Conservation (phyloP, 2,113 vertebrate genomes). For the Sitta europaea region DNA sequence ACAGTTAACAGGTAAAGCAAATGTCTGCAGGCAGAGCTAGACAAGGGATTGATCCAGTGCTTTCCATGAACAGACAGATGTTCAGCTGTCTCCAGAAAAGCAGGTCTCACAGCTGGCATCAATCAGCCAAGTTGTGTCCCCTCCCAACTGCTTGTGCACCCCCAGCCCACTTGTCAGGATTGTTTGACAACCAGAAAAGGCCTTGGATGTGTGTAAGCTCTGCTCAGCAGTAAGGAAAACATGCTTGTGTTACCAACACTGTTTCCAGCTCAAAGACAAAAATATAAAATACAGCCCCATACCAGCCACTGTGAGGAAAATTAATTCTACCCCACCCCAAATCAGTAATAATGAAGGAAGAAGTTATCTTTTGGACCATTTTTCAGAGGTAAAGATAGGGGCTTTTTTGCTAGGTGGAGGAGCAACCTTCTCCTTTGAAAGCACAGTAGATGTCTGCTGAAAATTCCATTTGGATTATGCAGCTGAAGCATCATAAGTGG, state of each 20-base stretch:
- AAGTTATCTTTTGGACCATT: background rate
- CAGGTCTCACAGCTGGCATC: background rate
- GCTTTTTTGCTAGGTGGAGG: background rate
- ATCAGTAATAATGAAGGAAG: background rate
- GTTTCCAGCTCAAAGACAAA: background rate
- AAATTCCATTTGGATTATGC: background rate
- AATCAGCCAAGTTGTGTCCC: background rate
- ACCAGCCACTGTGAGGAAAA: background rate
- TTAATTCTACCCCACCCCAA: background rate
- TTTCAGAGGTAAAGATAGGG: background rate
- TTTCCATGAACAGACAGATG: background rate
- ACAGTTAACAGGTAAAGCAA: background rate
- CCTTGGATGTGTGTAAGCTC: background rate
- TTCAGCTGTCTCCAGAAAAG: background rate
- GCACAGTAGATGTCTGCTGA: background rate
- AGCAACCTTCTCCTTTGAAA: background rate
- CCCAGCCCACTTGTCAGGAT: background rate
- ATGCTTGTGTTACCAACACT: background rate
- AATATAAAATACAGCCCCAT: background rate
- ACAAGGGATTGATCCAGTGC: background rate
- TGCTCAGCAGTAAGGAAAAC: background rate
- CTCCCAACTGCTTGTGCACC: background rate
- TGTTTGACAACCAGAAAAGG: accelerated
- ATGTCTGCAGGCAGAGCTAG: background rate
- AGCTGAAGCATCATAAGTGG: background rate